Percentiles rank a stretch among this genome's conserved stretches.
Evolutionary conservation across 2,113 vertebrate species (phyloP).

Genomic region (Cavia porcellus): DNA sequence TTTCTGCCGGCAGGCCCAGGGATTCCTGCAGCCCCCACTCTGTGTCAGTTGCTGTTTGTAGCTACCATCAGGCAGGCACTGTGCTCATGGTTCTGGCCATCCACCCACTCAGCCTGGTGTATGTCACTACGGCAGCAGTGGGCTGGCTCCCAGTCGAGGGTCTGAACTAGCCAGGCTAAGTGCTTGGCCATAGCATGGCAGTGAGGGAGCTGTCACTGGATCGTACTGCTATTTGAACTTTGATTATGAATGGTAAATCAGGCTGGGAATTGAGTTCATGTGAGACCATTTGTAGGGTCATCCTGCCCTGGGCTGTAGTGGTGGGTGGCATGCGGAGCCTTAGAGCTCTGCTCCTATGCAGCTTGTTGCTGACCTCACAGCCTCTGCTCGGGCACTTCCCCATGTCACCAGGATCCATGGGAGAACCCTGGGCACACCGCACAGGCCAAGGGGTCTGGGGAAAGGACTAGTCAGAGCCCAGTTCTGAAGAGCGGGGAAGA

Average conservation of each 20-base stretch:
- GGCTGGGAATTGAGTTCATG: rapidly evolving
- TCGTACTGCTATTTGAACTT: neutral
- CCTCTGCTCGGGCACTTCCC: neutral
- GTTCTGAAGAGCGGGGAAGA: neutral
- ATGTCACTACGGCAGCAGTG: rapidly evolving
- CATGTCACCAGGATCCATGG: rapidly evolving
- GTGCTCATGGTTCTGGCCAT: rapidly evolving
- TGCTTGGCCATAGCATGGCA: neutral
- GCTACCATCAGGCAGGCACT: rapidly evolving
- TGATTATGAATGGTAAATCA: neutral
- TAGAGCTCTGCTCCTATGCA: neutral
- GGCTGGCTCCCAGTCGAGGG: rapidly evolving
- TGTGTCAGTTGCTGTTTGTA: rapidly evolving
- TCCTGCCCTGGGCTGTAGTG: neutral
- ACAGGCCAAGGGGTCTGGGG: neutral
- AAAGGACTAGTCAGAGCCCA: rapidly evolving
- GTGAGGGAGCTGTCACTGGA: rapidly evolving
- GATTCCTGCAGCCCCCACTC: neutral
- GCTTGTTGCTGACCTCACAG: neutral
- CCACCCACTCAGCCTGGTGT: rapidly evolving
- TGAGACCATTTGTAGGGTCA: neutral
- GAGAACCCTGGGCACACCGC: no score
- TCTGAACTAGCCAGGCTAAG: rapidly evolving
- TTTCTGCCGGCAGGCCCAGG: rapidly evolving
- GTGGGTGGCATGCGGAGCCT: neutral